phyloP scores from a whole-genome alignment of 2,113 vertebrate species.

The Protomyctophum bolini region DNA sequence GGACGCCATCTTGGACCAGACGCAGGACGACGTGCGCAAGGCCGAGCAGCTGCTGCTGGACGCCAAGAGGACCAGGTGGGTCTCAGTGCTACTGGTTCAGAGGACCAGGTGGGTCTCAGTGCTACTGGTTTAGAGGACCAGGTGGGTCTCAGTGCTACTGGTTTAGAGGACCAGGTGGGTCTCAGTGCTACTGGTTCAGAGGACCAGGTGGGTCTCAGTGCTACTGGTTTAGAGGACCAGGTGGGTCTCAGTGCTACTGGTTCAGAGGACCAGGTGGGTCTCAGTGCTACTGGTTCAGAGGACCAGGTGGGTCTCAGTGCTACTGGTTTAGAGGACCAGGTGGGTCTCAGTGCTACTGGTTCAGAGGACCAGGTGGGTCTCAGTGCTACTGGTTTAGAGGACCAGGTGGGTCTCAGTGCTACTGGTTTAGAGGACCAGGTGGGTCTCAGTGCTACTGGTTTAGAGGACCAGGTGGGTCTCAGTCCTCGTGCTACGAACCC shows the following conservation, averaged over 20 bases:
- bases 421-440: slow-evolving; percentile 90
- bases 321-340: slow-evolving; percentile 88
- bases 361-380: slow-evolving; percentile 89
- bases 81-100: too few species aligned
- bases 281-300: too few species aligned
- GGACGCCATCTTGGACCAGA: slow-evolving; percentile 90
- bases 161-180: slow-evolving; percentile 89
- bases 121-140: too few species aligned
- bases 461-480: slow-evolving; percentile 89
- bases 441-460: too few species aligned
- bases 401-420: too few species aligned
- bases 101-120: slow-evolving; percentile 90
- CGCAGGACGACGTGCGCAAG: slow-evolving; percentile 84
- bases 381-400: too few species aligned
- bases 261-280: slow-evolving; percentile 89
- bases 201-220: slow-evolving; percentile 91
- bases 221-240: slow-evolving; percentile 86
- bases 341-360: too few species aligned
- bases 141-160: too few species aligned
- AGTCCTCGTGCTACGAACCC: too few species aligned
- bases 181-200: too few species aligned
- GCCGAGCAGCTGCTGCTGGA: slow-evolving; percentile 88
- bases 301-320: too few species aligned
- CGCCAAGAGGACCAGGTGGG: slow-evolving; percentile 89
- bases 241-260: too few species aligned